A percentile compares a stretch with the other conserved stretches of the same genome.
These are phyloP conservation scores for Pseudomyrmex flavicornis DNA, from an alignment of 1,140 invertebrate genomes.

Conservation along the genomic window DNA sequence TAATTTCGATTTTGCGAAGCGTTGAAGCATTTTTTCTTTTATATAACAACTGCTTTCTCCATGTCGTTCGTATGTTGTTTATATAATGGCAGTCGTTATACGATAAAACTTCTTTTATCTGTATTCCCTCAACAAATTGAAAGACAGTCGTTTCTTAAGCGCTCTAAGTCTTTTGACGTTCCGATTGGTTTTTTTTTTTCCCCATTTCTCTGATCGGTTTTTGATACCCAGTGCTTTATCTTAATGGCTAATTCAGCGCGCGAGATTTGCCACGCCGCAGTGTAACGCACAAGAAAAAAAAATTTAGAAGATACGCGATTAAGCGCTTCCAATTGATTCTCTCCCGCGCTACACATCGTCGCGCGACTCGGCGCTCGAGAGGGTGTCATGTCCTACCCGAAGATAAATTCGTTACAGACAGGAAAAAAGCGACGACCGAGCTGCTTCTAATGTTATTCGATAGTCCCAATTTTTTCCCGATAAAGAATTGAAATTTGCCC, in stretches of 20 bases:
- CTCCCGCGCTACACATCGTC: conserved; percentile 9
- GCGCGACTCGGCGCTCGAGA: not conserved
- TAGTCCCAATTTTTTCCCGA: conserved; percentile 54
- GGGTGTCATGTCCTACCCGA: not conserved
- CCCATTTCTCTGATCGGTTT: not conserved
- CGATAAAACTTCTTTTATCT: conserved; percentile 12
- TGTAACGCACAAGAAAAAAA: not conserved
- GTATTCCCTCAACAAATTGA: conserved; percentile 4
- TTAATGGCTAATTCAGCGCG: conserved; percentile 3
- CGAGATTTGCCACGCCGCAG: not conserved
- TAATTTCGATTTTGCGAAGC: conserved; percentile 47
- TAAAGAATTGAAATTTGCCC: conserved; percentile 55
- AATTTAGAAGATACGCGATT: not conserved
- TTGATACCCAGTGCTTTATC: conserved; percentile 9
- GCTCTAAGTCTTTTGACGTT: not conserved
- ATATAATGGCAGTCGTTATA: not conserved
- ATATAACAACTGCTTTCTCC: not conserved
- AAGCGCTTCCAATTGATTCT: not conserved
- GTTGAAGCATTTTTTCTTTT: conserved; percentile 15
- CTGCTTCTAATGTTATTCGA: conserved; percentile 39
- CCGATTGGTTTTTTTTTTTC: not conserved
- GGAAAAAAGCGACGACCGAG: not conserved
- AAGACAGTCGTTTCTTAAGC: conserved; percentile 8
- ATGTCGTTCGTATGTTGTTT: not conserved
- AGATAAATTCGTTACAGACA: conserved; percentile 29